phyloP scores from a whole-genome alignment of 1,140 invertebrate genomes.

The Meloidogyne chitwoodi region DNA sequence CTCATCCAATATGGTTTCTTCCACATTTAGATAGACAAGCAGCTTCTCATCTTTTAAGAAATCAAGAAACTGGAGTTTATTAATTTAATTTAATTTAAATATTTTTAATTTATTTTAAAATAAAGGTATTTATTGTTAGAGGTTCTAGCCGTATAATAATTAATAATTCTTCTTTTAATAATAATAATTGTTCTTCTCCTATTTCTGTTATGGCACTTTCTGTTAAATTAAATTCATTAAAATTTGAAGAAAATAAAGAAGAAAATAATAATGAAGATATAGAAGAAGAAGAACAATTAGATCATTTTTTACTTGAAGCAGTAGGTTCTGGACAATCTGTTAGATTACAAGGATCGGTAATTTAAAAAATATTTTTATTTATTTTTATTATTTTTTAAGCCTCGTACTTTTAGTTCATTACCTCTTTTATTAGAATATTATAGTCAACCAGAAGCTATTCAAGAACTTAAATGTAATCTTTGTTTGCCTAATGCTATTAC shows the following conservation, averaged over 20 bases:
- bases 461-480: slow-evolving; percentile 85
- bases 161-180: background rate
- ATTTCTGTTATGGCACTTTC: slow-evolving; percentile 77
- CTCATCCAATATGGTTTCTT: slow-evolving; percentile 89
- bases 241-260: slow-evolving; percentile 71
- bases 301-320: slow-evolving; percentile 85
- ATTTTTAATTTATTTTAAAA: slow-evolving; percentile 26
- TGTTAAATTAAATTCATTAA: slow-evolving; percentile 71
- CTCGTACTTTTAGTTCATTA: slow-evolving; percentile 66
- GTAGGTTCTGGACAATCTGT: slow-evolving; percentile 70
- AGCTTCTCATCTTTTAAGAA: slow-evolving; percentile 83
- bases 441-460: slow-evolving; percentile 76
- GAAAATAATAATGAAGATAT: background rate
- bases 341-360: slow-evolving; percentile 78
- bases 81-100: background rate
- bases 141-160: slow-evolving; percentile 76
- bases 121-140: slow-evolving; percentile 84
- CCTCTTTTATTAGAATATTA: slow-evolving; percentile 86
- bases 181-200: slow-evolving; percentile 64
- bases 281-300: slow-evolving; percentile 64
- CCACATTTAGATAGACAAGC: slow-evolving; percentile 85
- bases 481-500: slow-evolving; percentile 70
- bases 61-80: slow-evolving; percentile 81
- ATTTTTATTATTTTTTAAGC: background rate
- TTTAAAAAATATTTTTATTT: background rate